Percentiles rank a stretch among this genome's conserved stretches.
phyloP scores from a whole-genome alignment of 2,797 vertebrate genomes.

The Leptodactylus fallax region DNA sequence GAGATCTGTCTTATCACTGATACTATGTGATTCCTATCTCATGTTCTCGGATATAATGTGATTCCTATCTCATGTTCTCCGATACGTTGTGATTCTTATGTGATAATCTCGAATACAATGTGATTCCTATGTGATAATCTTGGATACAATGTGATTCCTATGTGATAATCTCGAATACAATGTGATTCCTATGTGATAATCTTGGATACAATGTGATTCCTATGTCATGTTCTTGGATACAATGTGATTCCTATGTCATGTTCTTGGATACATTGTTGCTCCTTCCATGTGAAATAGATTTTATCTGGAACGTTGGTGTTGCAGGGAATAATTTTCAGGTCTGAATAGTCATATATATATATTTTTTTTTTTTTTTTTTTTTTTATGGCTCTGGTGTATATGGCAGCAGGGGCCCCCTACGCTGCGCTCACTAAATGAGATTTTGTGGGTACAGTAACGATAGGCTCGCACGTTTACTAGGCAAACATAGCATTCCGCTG shows the following conservation, averaged over 20 bases:
- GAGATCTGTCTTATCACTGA: constrained; percentile 59
- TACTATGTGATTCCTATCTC: neutral
- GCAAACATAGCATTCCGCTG: constrained; percentile 33
- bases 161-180: neutral
- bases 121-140: too few relatives aligned
- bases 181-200: too few relatives aligned
- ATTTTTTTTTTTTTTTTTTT: too few relatives aligned
- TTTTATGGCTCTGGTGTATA: neutral
- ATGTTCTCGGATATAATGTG: neutral
- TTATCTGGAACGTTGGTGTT: neutral
- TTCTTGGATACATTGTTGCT: constrained; percentile 11
- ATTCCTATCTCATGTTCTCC: too few relatives aligned
- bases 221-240: too few relatives aligned
- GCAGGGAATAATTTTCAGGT: neutral
- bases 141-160: neutral
- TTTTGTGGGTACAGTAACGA: constrained; percentile 42
- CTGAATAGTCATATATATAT: neutral
- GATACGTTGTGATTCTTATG: too few relatives aligned
- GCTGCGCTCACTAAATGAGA: constrained; percentile 13
- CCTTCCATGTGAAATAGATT: neutral
- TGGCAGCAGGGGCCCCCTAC: neutral
- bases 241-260: too few relatives aligned
- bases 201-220: too few relatives aligned
- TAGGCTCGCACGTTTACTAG: constrained; percentile 50
- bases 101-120: too few relatives aligned